phyloP scores from a whole-genome alignment of 1,140 invertebrate species.

The Drosophila prosaltans region DNA sequence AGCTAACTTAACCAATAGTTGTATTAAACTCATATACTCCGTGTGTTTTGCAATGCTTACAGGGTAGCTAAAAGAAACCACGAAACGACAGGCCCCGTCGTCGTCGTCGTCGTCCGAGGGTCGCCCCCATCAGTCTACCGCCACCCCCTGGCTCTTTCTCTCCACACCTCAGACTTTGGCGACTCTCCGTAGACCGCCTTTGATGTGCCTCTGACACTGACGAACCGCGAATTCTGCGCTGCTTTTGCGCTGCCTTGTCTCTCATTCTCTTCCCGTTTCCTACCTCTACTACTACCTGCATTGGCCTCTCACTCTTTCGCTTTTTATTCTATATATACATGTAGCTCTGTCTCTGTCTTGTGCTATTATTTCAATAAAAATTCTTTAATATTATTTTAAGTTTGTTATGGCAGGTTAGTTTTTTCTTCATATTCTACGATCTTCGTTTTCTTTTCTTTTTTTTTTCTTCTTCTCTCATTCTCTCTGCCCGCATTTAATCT shows the following conservation, averaged over 20 bases:
- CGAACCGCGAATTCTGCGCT: slow-evolving; percentile 54
- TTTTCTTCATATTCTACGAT: slow-evolving; percentile 31
- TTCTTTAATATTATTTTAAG: slow-evolving; percentile 80
- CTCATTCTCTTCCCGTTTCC: background rate
- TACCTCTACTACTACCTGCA: slow-evolving; percentile 42
- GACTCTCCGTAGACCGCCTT: slow-evolving; percentile 50
- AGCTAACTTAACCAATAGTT: too few species aligned
- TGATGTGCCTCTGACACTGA: slow-evolving; percentile 71
- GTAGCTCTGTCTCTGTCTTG: slow-evolving; percentile 10
- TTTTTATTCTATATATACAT: background rate
- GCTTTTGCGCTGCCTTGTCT: background rate
- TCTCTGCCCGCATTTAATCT: slow-evolving; percentile 67
- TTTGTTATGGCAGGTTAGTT: slow-evolving; percentile 79
- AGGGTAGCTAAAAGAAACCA: slow-evolving; percentile 39
- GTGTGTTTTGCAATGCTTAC: too few species aligned
- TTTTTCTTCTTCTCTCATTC: slow-evolving; percentile 15
- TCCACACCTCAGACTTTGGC: slow-evolving; percentile 9
- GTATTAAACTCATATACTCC: too few species aligned
- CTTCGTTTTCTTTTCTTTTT: background rate
- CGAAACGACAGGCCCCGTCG: slow-evolving; percentile 69
- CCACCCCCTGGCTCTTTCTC: background rate
- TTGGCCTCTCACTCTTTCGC: slow-evolving; percentile 1
- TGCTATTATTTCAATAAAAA: slow-evolving; percentile 79
- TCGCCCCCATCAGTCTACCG: slow-evolving; percentile 56
- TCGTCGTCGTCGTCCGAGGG: slow-evolving; percentile 29